Evolutionary conservation across 2,888 invertebrate species (phyloP).

Genomic region (Kuschelorhynchus macadamiae): DNA sequence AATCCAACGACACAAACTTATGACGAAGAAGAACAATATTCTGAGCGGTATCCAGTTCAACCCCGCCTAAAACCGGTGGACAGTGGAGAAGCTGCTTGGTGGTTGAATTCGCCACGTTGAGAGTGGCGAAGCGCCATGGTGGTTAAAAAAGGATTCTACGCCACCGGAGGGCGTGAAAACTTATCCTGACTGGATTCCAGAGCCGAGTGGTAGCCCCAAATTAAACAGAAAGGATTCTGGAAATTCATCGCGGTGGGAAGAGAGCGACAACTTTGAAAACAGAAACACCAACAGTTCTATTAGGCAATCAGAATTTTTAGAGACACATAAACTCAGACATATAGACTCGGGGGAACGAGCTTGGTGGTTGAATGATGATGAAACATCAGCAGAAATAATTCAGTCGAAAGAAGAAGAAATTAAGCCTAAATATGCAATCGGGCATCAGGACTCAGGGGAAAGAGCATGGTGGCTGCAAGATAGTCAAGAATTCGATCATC

Average conservation of each 20-base stretch:
- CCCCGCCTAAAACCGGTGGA: no score
- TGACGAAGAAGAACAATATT: slow-evolving; percentile 47
- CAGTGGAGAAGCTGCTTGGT: slow-evolving; percentile 78
- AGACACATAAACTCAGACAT: slow-evolving; percentile 73
- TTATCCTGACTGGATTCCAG: slow-evolving; percentile 43
- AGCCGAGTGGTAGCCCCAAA: slow-evolving; percentile 51
- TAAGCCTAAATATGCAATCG: slow-evolving; percentile 62
- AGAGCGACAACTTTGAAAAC: slow-evolving; percentile 50
- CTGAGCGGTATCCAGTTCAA: no score
- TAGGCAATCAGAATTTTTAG: slow-evolving; percentile 70
- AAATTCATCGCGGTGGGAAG: slow-evolving; percentile 59
- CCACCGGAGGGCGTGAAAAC: slow-evolving; percentile 77
- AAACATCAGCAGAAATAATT: slow-evolving; percentile 50
- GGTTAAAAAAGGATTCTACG: slow-evolving; percentile 78
- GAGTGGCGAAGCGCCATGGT: slow-evolving; percentile 78
- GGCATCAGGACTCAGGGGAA: slow-evolving; percentile 70
- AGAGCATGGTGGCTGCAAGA: slow-evolving; percentile 73
- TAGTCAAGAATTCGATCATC: slow-evolving; percentile 69
- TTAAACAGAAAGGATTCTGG: slow-evolving; percentile 56
- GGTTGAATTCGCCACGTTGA: slow-evolving; percentile 70
- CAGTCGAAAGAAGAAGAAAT: slow-evolving; percentile 43
- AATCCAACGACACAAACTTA: slow-evolving; percentile 22
- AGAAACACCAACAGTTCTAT: not conserved
- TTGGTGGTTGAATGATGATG: slow-evolving; percentile 76
- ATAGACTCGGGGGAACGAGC: slow-evolving; percentile 80